Evolutionary conservation across 64 coral and sea anemone species (phyloP).

Genomic region (Montipora sp.): DNA sequence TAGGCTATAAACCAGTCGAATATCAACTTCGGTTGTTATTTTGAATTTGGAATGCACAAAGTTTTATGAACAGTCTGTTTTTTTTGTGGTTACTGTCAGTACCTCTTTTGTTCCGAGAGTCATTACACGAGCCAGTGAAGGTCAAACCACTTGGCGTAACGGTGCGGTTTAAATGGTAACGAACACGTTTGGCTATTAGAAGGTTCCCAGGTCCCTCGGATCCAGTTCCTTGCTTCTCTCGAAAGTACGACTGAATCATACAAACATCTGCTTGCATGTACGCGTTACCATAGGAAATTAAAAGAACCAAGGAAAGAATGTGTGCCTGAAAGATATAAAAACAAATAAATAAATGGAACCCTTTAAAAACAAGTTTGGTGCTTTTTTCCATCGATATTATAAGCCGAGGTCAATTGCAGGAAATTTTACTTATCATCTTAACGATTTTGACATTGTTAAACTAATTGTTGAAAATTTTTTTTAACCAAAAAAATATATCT

Average conservation of each 20-base stretch:
- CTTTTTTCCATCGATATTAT: too few relatives aligned
- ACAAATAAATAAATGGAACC: neutral
- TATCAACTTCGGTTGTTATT: too few relatives aligned
- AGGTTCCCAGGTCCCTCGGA: neutral
- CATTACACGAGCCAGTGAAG: slow-evolving; percentile 25
- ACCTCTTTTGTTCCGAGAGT: neutral
- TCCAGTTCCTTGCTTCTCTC: neutral
- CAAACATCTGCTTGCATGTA: neutral
- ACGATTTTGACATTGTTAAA: too few relatives aligned
- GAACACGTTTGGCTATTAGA: neutral
- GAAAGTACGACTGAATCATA: slow-evolving; percentile 16
- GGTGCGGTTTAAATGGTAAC: neutral
- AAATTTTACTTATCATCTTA: too few relatives aligned
- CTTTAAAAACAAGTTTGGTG: too few relatives aligned
- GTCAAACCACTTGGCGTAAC: neutral
- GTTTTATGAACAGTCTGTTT: too few relatives aligned
- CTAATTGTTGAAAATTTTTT: too few relatives aligned
- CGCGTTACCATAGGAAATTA: neutral
- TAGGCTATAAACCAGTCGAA: too few relatives aligned
- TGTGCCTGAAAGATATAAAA: neutral
- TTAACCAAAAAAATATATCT: too few relatives aligned
- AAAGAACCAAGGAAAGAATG: neutral
- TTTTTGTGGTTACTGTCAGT: neutral
- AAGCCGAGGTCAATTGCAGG: too few relatives aligned
- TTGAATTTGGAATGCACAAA: too few relatives aligned